Evolutionary conservation across 2,797 vertebrate genomes (phyloP), one percentile per base, ranked within the genome.

Genomic region (Lophura swinhoii): DNA sequence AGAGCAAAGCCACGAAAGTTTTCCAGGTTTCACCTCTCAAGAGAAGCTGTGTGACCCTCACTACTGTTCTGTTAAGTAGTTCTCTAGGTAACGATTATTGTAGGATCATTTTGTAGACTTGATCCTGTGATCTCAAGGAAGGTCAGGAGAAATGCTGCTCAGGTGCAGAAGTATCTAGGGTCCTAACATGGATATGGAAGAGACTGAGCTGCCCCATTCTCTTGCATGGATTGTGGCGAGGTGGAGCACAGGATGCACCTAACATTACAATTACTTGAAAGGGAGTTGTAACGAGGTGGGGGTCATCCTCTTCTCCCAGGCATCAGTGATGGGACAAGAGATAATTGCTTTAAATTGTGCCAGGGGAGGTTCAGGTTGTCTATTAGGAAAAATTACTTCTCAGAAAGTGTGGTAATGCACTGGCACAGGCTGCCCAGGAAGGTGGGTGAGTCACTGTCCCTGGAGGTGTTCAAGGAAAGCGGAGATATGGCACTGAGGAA

Each of bases 201-300:
- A 8, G 22, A n/a, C 18, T 58, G 12, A 26, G 33, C 46, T 66
- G 35, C 31, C 18, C 58, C 1, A 0, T 28, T 72, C 6, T 90
- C 43, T 69, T 0, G 0, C n/a, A 0, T 31, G 29, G 74, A 12
- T 23, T 66, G 22, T 0, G 1, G 9, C 9, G 53, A 11, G 5
- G 15, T 18, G 17, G 22, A 22, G 15, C 21, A 37, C 20, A 62
- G 33, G 8, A 33, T 43, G 43, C 73, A 56, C 28, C 16, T 76
- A 58, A 53, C 16, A 31, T 53, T 18, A 18, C 51, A 53, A 53
- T 29, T 53, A 31, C 51, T 29, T 53, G 51, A 53, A 53, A 53
- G 51, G 51, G 29, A 29, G 10, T 53, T 53, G 16, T 53, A 29
- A 53, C 51, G 10, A 18, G 16, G 51, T 29, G 49, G 16, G 28